Evolutionary conservation across 2,113 vertebrate genomes (phyloP).

Genomic region (Nibea albiflora): DNA sequence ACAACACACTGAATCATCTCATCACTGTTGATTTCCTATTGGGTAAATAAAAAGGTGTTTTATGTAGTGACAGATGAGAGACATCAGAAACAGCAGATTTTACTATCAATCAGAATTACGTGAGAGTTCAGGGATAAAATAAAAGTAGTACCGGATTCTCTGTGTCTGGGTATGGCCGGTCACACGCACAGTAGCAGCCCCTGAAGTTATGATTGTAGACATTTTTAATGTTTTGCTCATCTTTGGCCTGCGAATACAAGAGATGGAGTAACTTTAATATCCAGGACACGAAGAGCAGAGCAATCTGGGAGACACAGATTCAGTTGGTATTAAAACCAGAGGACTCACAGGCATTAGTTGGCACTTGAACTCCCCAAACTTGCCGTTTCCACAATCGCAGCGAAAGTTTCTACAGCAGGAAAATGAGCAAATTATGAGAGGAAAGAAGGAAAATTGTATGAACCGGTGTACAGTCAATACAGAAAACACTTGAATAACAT

Average conservation of each 20-base stretch:
- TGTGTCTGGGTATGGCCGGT: conserved; percentile 93
- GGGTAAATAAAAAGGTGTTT: neutral
- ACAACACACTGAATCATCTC: conserved; percentile 98
- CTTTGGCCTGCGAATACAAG: conserved; percentile 85
- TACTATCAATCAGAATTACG: neutral
- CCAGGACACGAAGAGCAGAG: neutral
- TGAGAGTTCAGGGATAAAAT: neutral
- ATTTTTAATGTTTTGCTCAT: conserved; percentile 88
- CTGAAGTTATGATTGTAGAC: conserved; percentile 95
- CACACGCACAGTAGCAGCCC: conserved; percentile 94
- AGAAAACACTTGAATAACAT: neutral
- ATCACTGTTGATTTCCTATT: conserved; percentile 86
- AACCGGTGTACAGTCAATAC: neutral
- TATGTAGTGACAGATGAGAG: neutral
- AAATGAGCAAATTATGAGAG: neutral
- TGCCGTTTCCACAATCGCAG: conserved; percentile 96
- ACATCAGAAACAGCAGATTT: neutral
- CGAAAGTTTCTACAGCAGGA: conserved; percentile 88
- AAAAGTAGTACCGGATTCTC: conserved; percentile 88
- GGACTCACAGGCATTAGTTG: conserved; percentile 89
- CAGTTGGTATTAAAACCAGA: neutral
- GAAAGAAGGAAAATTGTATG: neutral
- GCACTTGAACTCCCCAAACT: conserved; percentile 92
- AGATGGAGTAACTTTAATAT: conserved; percentile 12
- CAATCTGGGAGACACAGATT: neutral